phyloP scores from a whole-genome alignment of 2,797 vertebrate genomes.

The Garrulus glandarius region DNA sequence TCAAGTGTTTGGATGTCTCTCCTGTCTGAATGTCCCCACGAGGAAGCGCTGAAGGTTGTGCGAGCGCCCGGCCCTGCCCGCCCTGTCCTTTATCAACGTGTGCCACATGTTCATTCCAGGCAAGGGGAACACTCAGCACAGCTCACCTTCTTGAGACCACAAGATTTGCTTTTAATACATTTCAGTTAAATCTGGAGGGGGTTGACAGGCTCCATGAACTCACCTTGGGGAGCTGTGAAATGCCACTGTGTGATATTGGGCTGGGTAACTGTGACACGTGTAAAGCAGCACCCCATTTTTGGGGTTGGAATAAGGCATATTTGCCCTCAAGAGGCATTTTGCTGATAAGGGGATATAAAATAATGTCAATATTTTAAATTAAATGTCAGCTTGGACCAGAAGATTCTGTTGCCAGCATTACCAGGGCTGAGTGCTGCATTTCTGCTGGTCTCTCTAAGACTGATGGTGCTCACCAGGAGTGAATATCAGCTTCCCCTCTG shows the following conservation, averaged over 20 bases:
- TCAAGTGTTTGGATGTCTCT: slow-evolving; percentile 43
- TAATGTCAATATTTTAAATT: background rate
- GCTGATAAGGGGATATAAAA: background rate
- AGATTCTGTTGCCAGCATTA: background rate
- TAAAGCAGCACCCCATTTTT: background rate
- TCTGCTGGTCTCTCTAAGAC: background rate
- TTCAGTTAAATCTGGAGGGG: background rate
- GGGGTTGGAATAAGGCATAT: background rate
- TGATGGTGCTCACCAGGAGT: background rate
- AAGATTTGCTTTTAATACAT: background rate
- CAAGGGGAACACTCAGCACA: background rate
- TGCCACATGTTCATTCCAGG: background rate
- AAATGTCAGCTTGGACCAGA: background rate
- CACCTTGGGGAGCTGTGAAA: background rate
- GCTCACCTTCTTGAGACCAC: background rate
- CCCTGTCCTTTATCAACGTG: background rate
- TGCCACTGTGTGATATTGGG: background rate
- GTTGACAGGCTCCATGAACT: background rate
- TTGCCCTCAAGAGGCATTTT: background rate
- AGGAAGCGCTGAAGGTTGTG: slow-evolving; percentile 51
- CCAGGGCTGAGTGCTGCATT: background rate
- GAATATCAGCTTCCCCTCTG: background rate
- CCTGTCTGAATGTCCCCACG: slow-evolving; percentile 43
- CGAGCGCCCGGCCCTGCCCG: background rate
- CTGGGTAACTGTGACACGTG: background rate